These are phyloP conservation scores for Eptesicus fuscus DNA, from an alignment of 2,113 vertebrate genomes.

Conservation along the genomic window DNA sequence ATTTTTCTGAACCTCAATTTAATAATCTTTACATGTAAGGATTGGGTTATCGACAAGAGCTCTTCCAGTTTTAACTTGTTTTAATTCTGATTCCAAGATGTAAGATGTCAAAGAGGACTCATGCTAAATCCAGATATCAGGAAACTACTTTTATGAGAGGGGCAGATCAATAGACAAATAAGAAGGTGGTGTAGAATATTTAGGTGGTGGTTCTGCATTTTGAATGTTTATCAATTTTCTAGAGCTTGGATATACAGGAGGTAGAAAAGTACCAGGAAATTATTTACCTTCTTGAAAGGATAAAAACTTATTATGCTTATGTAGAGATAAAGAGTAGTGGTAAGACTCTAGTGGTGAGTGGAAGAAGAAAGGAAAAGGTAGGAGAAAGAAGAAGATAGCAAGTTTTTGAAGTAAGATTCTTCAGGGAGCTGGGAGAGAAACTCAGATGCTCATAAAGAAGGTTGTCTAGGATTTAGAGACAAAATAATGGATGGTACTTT, in stretches of 20 bases:
- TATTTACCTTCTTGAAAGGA: background rate
- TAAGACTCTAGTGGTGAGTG: background rate
- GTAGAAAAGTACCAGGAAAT: background rate
- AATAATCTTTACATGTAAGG: background rate
- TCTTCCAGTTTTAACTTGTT: background rate
- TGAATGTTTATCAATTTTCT: slow-evolving; percentile 9
- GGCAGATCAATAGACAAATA: background rate
- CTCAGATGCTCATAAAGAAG: background rate
- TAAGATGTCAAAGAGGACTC: background rate
- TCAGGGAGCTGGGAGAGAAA: background rate
- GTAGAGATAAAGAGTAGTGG: background rate
- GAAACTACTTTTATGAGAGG: background rate
- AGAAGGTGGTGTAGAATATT: background rate
- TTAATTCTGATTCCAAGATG: background rate
- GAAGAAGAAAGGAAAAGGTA: background rate
- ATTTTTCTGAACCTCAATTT: background rate
- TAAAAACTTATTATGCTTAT: background rate
- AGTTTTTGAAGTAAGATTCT: background rate
- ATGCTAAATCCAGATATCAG: background rate
- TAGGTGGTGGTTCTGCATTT: background rate
- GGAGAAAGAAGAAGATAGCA: background rate
- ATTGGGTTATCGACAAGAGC: background rate
- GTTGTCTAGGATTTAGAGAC: background rate
- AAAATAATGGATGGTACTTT: background rate
- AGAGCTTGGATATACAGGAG: background rate